phyloP scores from a whole-genome alignment of 2,113 vertebrate genomes.

The Aptenodytes forsteri region DNA sequence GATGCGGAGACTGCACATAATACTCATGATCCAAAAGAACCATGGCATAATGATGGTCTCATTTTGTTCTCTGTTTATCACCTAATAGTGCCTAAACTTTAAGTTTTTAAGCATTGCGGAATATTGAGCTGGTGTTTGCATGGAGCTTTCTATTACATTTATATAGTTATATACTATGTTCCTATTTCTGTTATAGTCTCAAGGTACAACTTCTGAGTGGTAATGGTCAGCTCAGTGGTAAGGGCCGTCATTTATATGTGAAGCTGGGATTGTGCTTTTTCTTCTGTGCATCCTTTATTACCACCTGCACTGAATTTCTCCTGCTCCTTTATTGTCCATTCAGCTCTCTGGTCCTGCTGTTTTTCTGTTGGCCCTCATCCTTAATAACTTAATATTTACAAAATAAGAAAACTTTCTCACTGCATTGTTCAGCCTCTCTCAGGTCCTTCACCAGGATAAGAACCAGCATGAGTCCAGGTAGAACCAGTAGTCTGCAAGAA shows the following conservation, averaged over 20 bases:
- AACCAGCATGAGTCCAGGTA: not conserved
- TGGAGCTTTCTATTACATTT: not conserved
- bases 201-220: not conserved
- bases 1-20: not conserved
- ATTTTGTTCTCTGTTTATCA: not conserved
- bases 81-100: not conserved
- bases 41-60: accelerated
- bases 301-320: not conserved
- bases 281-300: not conserved
- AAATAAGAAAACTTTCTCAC: not conserved
- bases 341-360: not conserved
- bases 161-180: not conserved
- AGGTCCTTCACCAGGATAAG: not conserved
- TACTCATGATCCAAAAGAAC: not conserved
- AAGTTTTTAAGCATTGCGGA: not conserved
- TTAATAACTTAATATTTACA: not conserved
- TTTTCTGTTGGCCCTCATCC: not conserved
- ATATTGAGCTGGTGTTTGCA: not conserved
- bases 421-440: not conserved
- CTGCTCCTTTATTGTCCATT: not conserved
- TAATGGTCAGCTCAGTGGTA: not conserved
- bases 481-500: not conserved
- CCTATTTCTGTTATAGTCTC: not conserved
- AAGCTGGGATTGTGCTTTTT: not conserved
- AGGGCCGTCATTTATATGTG: not conserved